Evolutionary conservation across 2,113 vertebrate genomes (phyloP), one percentile per base, ranked within the genome.

Genomic region (Muntiacus reevesi): DNA sequence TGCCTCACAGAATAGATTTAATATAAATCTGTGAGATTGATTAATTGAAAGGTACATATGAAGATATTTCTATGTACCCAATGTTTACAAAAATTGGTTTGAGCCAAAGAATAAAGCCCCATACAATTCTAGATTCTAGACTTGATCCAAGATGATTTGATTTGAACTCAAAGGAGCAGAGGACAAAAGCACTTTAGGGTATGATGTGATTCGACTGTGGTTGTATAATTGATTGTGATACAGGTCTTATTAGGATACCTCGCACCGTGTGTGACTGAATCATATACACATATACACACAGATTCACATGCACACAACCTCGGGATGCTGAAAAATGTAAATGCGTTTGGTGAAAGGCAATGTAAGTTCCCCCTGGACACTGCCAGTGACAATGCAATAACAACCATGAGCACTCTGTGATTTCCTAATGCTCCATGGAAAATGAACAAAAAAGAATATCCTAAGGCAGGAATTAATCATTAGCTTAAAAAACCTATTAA

Each of bases 211-310:
- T 98, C 62, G 96, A 97, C 90, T 97, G 91, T 96, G 98, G 98
- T 94, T 99, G 90, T 97, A 93, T 98, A 98, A 98, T 94, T 98
- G 97, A 94, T 94, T 96, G 95, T n/a, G 96, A 90, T 97, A 91
- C 57, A 81, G 74, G 96, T 97, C 98, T 98, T 97, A 98, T 98
- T 98, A 98, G 94, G 96, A 96, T 94, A 98, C 81, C 1, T 89
- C 97, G 96, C 93, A 98, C 95, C 96, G 91, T 97, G 92, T 98
- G 93, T 87, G 97, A 91, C 89, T 95, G 97, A 95, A 50, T 88
- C 81, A 45, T 11, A 64, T 43, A 71, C 30, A 79, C 36, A 36
- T 0, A 86, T 16, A 92, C 14, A 79, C 14, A 81, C 9, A 54
- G 33, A 54, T 1, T 54, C 52, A n/a, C 30, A 36, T 2, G 76